Percentiles rank a stretch among this genome's conserved stretches.
phyloP scores from a whole-genome alignment of 2,797 vertebrate species.

The Oryzias sinensis region DNA sequence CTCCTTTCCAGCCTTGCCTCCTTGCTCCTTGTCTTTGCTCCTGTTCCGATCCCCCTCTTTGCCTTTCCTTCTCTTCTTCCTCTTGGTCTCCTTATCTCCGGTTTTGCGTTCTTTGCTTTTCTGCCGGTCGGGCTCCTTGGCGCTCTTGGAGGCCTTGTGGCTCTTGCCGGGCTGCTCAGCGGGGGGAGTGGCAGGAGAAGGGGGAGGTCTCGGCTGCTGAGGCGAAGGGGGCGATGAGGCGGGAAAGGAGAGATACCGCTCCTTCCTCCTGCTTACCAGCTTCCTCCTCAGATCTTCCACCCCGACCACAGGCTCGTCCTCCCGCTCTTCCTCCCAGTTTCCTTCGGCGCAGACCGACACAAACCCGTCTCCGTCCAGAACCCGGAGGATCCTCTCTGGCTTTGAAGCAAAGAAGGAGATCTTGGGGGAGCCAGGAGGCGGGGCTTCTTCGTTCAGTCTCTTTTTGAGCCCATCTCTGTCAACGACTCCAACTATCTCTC shows the following conservation, averaged over 20 bases:
- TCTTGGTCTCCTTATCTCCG: constrained; percentile 67
- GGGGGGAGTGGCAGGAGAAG: constrained; percentile 37
- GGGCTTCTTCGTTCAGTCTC: constrained; percentile 50
- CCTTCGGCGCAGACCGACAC: constrained; percentile 86
- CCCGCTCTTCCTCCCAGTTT: constrained; percentile 71
- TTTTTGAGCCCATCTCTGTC: constrained; percentile 68
- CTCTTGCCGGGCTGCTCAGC: constrained; percentile 66
- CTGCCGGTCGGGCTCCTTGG: constrained; percentile 65
- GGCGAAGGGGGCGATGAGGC: constrained; percentile 74
- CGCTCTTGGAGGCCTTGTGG: constrained; percentile 75
- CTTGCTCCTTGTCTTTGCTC: constrained; percentile 59
- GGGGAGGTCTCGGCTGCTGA: constrained; percentile 33
- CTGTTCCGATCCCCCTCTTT: constrained; percentile 59
- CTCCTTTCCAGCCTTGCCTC: constrained; percentile 48
- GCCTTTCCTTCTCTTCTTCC: constrained; percentile 71
- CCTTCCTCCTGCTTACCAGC: constrained; percentile 85
- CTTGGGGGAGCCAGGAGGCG: constrained; percentile 44
- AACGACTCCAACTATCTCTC: constrained; percentile 85
- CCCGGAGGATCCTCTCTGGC: constrained; percentile 78
- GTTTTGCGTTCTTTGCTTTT: constrained; percentile 71
- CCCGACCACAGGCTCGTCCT: constrained; percentile 75
- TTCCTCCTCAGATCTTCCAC: constrained; percentile 86
- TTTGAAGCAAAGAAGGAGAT: constrained; percentile 74
- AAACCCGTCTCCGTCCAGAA: constrained; percentile 87
- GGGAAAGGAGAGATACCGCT: constrained; percentile 80